Conservation (phyloP, 2,113 vertebrate genomes). For the Onychostruthus taczanowskii region DNA sequence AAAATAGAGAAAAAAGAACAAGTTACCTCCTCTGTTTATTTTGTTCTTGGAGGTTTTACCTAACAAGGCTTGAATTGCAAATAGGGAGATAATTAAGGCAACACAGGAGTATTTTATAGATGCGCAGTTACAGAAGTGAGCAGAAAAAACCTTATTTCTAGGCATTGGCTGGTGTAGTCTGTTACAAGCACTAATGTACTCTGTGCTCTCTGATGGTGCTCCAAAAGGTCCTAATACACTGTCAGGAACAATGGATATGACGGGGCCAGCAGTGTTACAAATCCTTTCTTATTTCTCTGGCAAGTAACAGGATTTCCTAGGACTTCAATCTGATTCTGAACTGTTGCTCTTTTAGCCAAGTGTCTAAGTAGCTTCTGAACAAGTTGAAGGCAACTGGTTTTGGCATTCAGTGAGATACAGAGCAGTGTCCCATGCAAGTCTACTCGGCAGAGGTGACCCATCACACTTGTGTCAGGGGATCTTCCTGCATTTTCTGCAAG, state of each 20-base stretch:
- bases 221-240: neutral
- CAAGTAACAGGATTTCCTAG: neutral
- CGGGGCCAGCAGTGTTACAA: neutral
- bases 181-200: neutral
- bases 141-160: neutral
- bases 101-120: neutral
- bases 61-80: neutral
- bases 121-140: neutral
- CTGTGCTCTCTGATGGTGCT: slow-evolving; percentile 11
- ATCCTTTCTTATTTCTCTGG: neutral
- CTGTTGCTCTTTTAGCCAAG: neutral
- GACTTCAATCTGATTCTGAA: neutral
- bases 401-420: neutral
- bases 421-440: neutral
- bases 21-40: neutral
- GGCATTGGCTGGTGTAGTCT: neutral
- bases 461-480: neutral
- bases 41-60: neutral
- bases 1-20: neutral
- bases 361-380: neutral
- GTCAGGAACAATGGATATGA: neutral
- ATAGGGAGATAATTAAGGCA: neutral
- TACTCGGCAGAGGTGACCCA: neutral
- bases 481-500: neutral
- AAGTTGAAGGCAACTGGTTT: neutral